These are phyloP conservation scores for Zosterops pallidus DNA, from an alignment of 2,113 vertebrate species.

Conservation along the genomic window DNA sequence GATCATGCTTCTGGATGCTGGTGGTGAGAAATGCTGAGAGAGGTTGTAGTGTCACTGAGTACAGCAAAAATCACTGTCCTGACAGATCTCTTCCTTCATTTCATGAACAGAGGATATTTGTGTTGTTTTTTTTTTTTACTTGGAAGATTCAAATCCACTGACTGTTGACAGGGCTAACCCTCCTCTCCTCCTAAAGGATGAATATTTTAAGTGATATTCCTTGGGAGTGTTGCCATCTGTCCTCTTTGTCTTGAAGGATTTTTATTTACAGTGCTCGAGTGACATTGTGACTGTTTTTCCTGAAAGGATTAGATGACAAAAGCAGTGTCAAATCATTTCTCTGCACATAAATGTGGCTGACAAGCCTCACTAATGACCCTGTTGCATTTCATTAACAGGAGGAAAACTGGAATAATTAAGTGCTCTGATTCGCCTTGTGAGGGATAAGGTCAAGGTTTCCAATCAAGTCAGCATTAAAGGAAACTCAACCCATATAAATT, in stretches of 20 bases:
- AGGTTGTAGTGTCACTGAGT: too few relatives aligned
- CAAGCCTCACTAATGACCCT: slow-evolving; percentile 44
- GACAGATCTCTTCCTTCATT: background rate
- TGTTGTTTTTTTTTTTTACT: background rate
- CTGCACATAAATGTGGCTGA: slow-evolving; percentile 9
- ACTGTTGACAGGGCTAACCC: background rate
- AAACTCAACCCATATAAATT: background rate
- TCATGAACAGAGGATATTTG: background rate
- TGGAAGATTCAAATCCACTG: background rate
- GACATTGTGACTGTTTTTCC: background rate
- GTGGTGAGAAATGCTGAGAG: background rate
- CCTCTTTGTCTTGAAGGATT: slow-evolving; percentile 13
- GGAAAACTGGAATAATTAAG: slow-evolving; percentile 26
- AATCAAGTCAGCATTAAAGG: background rate
- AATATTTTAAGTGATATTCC: background rate
- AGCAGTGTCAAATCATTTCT: slow-evolving; percentile 38
- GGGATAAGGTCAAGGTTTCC: background rate
- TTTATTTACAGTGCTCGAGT: slow-evolving; percentile 28
- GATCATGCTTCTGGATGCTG: background rate
- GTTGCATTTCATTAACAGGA: slow-evolving; percentile 29
- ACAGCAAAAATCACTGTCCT: background rate
- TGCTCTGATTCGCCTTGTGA: background rate
- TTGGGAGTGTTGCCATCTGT: slow-evolving; percentile 32
- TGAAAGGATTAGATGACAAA: slow-evolving; percentile 32
- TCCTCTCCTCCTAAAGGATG: background rate